phyloP scores from a whole-genome alignment of 1,140 invertebrate species.

The Cotesia glomerata region DNA sequence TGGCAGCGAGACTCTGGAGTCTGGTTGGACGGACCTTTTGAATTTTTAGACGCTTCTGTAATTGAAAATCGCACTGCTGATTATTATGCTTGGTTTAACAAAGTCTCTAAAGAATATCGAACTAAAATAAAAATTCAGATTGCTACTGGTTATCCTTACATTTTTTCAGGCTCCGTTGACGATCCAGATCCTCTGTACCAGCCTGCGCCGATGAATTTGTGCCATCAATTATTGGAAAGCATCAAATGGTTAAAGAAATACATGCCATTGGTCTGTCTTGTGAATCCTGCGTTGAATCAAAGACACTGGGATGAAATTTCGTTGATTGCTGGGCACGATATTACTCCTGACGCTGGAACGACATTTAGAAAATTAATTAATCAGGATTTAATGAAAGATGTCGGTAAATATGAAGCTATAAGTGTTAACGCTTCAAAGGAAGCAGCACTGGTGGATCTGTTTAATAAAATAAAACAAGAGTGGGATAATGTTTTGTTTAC shows the following conservation, averaged over 20 bases:
- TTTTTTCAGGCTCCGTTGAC: slow-evolving; percentile 70
- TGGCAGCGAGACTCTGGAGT: slow-evolving; percentile 84
- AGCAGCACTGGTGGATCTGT: slow-evolving; percentile 76
- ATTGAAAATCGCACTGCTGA: slow-evolving; percentile 77
- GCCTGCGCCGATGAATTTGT: slow-evolving; percentile 80
- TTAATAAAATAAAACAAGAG: slow-evolving; percentile 84
- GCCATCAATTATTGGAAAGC: slow-evolving; percentile 71
- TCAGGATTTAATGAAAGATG: slow-evolving; percentile 74
- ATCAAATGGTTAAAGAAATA: slow-evolving; percentile 83
- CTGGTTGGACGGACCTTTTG: slow-evolving; percentile 91
- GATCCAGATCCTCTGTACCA: slow-evolving; percentile 78
- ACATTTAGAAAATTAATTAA: slow-evolving; percentile 83
- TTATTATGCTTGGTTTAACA: slow-evolving; percentile 76
- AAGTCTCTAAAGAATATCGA: slow-evolving; percentile 82
- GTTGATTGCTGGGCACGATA: slow-evolving; percentile 77
- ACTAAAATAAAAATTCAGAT: slow-evolving; percentile 79
- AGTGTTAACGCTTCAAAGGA: slow-evolving; percentile 91
- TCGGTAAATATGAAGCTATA: slow-evolving; percentile 84
- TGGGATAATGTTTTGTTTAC: slow-evolving; percentile 82
- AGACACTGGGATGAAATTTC: slow-evolving; percentile 94
- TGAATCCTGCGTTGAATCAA: slow-evolving; percentile 84
- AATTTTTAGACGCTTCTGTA: slow-evolving; percentile 75
- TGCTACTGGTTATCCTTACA: slow-evolving; percentile 70
- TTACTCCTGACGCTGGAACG: slow-evolving; percentile 85
- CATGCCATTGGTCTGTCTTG: slow-evolving; percentile 83